A percentile compares a stretch with the other conserved stretches of the same genome.
Evolutionary conservation across 2,888 invertebrate genomes (phyloP).

Genomic region (Epsilonema sp.): DNA sequence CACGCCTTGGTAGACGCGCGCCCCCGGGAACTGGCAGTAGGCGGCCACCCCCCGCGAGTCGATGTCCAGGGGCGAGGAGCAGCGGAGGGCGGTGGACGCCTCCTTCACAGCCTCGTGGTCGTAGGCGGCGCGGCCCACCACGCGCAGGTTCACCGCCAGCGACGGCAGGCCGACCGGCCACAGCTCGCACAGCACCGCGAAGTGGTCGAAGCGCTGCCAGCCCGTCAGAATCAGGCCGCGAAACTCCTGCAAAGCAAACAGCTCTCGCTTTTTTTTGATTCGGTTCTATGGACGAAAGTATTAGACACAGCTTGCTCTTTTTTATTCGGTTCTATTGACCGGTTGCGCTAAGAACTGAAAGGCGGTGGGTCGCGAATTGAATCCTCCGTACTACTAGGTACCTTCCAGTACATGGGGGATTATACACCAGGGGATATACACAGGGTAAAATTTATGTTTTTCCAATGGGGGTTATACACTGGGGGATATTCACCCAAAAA

Average conservation of each 20-base stretch:
- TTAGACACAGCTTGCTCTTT: no score
- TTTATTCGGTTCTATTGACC: no score
- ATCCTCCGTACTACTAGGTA: not conserved
- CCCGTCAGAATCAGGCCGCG: constrained; percentile 34
- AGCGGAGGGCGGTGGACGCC: not conserved
- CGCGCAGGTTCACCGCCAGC: constrained; percentile 15
- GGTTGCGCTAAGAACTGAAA: no score
- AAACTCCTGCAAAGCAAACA: constrained; percentile 27
- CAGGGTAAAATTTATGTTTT: no score
- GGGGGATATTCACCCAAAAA: no score
- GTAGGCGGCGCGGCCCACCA: not conserved
- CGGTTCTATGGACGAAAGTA: not conserved
- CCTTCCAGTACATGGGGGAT: no score
- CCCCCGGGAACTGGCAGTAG: constrained; percentile 9
- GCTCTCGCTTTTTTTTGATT: constrained; percentile 10
- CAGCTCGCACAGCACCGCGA: constrained; percentile 34
- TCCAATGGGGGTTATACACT: no score
- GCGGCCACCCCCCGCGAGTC: constrained; percentile 4
- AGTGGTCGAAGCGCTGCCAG: constrained; percentile 37
- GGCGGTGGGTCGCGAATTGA: no score
- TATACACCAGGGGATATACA: no score
- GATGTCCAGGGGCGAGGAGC: constrained; percentile 3
- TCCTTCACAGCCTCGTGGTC: not conserved
- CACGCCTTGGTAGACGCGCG: constrained; percentile 6
- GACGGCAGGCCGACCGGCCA: constrained; percentile 29